Percentiles rank a stretch among this genome's conserved stretches.
Evolutionary conservation across 1,140 invertebrate species (phyloP).

Genomic region (Trachymyrmex cornetzi): DNA sequence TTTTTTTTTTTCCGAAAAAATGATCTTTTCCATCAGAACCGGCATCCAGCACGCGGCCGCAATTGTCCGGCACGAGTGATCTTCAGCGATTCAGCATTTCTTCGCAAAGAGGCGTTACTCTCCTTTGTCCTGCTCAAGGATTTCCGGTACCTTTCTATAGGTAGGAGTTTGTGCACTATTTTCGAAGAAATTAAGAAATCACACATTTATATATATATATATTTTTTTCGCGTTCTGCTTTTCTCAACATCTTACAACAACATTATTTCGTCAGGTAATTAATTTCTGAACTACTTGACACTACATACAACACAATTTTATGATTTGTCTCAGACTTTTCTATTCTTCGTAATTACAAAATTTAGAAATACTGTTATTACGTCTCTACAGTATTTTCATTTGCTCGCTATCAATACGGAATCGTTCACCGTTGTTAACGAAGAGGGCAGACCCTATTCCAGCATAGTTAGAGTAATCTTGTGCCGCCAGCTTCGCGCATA

Average conservation of each 20-base stretch:
- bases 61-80: conserved; percentile 83
- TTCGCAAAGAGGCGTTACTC: conserved; percentile 82
- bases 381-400: not conserved
- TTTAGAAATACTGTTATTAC: too few species aligned
- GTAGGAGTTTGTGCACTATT: conserved; percentile 80
- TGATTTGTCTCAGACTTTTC: not conserved
- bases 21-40: conserved; percentile 82
- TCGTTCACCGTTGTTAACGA: conserved; percentile 68
- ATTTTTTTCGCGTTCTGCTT: not conserved
- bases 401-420: not conserved
- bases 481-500: conserved; percentile 45
- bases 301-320: not conserved
- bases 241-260: not conserved
- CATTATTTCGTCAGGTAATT: not conserved
- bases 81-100: conserved; percentile 81
- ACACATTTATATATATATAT: not conserved
- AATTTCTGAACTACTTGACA: not conserved
- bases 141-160: conserved; percentile 88
- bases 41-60: conserved; percentile 83
- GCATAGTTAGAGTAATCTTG: conserved; percentile 82
- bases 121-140: conserved; percentile 88
- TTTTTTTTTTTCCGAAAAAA: not conserved
- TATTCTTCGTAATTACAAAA: not conserved
- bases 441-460: conserved; percentile 89
- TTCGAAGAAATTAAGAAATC: not conserved